Evolutionary conservation across 2,888 invertebrate species (phyloP), one percentile per base, ranked within the genome.

Genomic region (Coenonympha glycerion): DNA sequence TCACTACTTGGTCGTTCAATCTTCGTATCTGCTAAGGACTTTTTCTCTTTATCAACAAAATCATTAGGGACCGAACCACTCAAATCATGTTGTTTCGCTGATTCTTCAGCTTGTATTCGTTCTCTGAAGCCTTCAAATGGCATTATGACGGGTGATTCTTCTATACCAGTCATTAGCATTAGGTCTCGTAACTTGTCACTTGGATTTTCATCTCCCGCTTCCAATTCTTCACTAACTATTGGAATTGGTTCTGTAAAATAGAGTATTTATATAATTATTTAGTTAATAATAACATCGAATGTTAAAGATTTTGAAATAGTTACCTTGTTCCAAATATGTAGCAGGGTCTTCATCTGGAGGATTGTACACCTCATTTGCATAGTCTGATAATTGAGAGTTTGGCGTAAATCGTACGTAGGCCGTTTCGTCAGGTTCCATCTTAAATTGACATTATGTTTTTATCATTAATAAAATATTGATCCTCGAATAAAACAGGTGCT

Each of bases 371-470:
- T 94, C 94, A 66, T 94, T 94, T n/a, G 94, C 93, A 69, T 91
- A 95, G 59, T 92, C 90, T 4, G 82, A 86, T 49, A 87, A 78
- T 53, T 90, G 91, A 11, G 81, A 77, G 47, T 90, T 89, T 9
- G 95, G 95, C 5, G 91, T 92, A 65, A 93, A 95, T 58, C 92
- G 92, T 21, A 95, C 92, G 62, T 92, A 92, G 22, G 95, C 95
- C 67, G 93, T 86, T 66, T 93, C 91, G 59, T 91, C 90, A 11
- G 92, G 89, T 63, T 92, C 91, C 46, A 89, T 75, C 78, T 88
- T 61, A 56, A 60, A 51, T 18, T 16, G 16, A 16, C 42, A 19
- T 37, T 18, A 19, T 22, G 9, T 5, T 47, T 11, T 11, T 4
- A 24, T 6, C 8, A 33, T 16, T 15, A 16, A 33, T 33, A 16